Percentiles rank a stretch among this genome's conserved stretches.
phyloP scores from a whole-genome alignment of 2,888 invertebrate genomes.

The Heliconius ethilla region DNA sequence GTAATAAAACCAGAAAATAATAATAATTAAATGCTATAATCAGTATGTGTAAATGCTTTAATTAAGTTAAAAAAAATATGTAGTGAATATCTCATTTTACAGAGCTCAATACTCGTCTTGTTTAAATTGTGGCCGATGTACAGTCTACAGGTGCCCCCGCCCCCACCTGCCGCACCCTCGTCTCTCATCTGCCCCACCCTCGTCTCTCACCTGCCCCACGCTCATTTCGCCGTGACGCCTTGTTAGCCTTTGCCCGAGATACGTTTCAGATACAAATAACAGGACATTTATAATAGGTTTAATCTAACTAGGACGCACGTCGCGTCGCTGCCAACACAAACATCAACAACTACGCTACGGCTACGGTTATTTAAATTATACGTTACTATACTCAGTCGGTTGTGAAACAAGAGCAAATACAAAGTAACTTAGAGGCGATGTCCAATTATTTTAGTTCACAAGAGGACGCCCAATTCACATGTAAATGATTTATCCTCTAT shows the following conservation, averaged over 20 bases:
- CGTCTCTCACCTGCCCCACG: background rate
- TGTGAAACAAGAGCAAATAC: conserved; percentile 14
- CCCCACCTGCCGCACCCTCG: background rate
- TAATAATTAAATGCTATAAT: background rate
- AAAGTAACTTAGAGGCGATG: conserved; percentile 14
- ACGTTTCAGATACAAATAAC: conserved; percentile 25
- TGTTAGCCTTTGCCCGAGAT: conserved; percentile 30
- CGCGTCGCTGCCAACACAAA: conserved; percentile 11
- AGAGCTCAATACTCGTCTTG: conserved; percentile 1
- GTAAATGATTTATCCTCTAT: conserved; percentile 30
- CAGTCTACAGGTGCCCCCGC: background rate
- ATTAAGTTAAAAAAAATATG: background rate
- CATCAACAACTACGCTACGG: background rate
- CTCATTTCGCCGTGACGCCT: conserved; percentile 27
- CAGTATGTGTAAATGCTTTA: background rate
- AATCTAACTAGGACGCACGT: conserved; percentile 2
- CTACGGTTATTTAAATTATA: conserved; percentile 18
- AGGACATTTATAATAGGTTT: conserved; percentile 24
- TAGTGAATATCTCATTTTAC: background rate
- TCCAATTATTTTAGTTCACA: conserved; percentile 29
- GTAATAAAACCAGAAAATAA: background rate
- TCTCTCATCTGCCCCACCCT: background rate
- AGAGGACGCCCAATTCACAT: conserved; percentile 30
- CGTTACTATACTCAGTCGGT: background rate
- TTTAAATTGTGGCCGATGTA: conserved; percentile 4